These are phyloP conservation scores for Mola mola DNA, from an alignment of 2,113 vertebrate species.

Conservation along the genomic window DNA sequence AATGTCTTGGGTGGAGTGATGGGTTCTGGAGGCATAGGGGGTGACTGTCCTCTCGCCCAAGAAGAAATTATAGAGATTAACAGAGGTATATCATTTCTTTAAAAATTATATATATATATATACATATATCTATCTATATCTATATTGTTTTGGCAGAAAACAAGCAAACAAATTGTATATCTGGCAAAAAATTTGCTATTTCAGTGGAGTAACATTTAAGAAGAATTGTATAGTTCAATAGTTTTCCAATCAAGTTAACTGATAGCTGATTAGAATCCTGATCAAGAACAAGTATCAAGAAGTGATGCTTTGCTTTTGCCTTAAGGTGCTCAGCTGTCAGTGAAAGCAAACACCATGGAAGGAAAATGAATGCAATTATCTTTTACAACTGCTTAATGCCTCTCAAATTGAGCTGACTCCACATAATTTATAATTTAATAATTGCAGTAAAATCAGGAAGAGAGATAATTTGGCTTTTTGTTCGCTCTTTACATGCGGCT, in stretches of 20 bases:
- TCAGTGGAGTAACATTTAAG: no score
- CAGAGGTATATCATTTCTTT: no score
- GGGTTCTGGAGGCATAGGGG: slow-evolving; percentile 78
- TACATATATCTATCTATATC: no score
- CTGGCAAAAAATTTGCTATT: no score
- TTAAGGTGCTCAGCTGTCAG: slow-evolving; percentile 71
- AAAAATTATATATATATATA: no score
- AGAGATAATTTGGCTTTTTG: slow-evolving; percentile 27
- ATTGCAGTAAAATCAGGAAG: slow-evolving; percentile 37
- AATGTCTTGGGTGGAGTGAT: slow-evolving; percentile 83
- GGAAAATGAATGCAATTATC: slow-evolving; percentile 67
- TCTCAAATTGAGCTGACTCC: slow-evolving; percentile 59
- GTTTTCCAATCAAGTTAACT: slow-evolving; percentile 4
- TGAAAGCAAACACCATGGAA: slow-evolving; percentile 56
- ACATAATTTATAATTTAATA: slow-evolving; percentile 42
- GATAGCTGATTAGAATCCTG: no score
- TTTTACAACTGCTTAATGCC: slow-evolving; percentile 65
- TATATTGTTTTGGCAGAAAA: no score
- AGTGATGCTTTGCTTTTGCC: slow-evolving; percentile 53
- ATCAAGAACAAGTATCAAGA: no score
- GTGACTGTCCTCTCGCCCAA: slow-evolving; percentile 91
- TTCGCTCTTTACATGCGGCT: slow-evolving; percentile 37
- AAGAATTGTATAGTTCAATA: slow-evolving; percentile 3
- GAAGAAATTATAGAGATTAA: slow-evolving; percentile 96
- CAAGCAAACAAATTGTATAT: no score